A percentile compares a stretch with the other conserved stretches of the same genome.
phyloP scores from a whole-genome alignment of 2,888 invertebrate species.

The Napeogenes inachia region DNA sequence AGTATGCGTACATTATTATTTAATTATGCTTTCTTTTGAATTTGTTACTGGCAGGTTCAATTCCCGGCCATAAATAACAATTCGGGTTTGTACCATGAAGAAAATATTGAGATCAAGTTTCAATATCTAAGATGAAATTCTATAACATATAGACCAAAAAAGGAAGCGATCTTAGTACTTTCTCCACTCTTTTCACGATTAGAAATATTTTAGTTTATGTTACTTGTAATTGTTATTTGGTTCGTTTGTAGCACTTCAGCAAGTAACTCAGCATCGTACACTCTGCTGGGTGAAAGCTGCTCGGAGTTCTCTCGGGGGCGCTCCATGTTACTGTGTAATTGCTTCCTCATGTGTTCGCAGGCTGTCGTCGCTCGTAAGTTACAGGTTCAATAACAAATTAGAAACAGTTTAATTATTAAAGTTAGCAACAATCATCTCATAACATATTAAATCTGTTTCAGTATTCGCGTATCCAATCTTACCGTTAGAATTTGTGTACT shows the following conservation, averaged over 20 bases:
- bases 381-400: background rate
- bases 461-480: constrained; percentile 83
- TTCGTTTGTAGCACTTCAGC: constrained; percentile 57
- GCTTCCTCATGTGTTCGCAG: constrained; percentile 68
- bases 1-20: too few species aligned
- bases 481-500: constrained; percentile 73
- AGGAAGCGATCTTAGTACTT: too few species aligned
- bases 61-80: too few species aligned
- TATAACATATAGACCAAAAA: too few species aligned
- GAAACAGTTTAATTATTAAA: background rate
- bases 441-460: constrained; percentile 38
- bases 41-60: too few species aligned
- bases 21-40: too few species aligned
- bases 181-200: too few species aligned
- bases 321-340: constrained; percentile 61
- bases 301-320: constrained; percentile 55
- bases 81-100: too few species aligned
- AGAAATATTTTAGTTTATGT: too few species aligned
- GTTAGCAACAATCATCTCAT: background rate
- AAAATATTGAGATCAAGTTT: too few species aligned
- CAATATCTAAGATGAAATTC: too few species aligned
- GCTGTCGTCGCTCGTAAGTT: constrained; percentile 60
- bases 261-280: constrained; percentile 67
- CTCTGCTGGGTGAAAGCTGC: constrained; percentile 65
- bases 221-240: too few species aligned